phyloP scores from a whole-genome alignment of 2,888 invertebrate species.

The Dasypogon diadema region DNA sequence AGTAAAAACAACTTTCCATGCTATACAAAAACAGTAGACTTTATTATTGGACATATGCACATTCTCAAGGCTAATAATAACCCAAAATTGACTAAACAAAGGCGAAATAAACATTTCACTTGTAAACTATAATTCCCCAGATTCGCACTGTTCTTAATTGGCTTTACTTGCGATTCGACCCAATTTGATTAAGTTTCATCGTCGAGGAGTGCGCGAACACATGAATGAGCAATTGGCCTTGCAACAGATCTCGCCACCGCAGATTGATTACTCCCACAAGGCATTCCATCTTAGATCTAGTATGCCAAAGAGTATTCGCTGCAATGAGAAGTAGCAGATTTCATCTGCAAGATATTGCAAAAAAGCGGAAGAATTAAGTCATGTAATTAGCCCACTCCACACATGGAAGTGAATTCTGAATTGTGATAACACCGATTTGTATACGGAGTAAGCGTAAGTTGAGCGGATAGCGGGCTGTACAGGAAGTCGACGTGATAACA shows the following conservation, averaged over 20 bases:
- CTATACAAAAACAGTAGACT: too few species aligned
- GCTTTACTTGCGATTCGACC: slow-evolving; percentile 38
- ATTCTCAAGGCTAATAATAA: too few species aligned
- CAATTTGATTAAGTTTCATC: slow-evolving; percentile 40
- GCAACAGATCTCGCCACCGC: slow-evolving; percentile 19
- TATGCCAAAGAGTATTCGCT: background rate
- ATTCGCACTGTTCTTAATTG: slow-evolving; percentile 23
- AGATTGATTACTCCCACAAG: slow-evolving; percentile 5
- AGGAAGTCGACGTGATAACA: slow-evolving; percentile 32
- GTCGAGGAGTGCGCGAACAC: slow-evolving; percentile 8
- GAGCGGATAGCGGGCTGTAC: background rate
- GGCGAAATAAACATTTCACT: too few species aligned
- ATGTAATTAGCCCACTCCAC: slow-evolving; percentile 14
- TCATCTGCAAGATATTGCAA: background rate
- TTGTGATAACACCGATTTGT: slow-evolving; percentile 23
- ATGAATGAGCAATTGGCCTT: slow-evolving; percentile 32
- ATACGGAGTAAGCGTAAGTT: background rate
- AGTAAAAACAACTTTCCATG: too few species aligned
- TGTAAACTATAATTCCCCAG: slow-evolving; percentile 10
- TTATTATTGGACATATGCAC: too few species aligned
- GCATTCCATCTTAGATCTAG: too few species aligned
- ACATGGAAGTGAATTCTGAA: slow-evolving; percentile 14
- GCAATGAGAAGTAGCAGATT: too few species aligned
- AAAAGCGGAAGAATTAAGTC: slow-evolving; percentile 35
- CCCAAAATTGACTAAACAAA: too few species aligned